These are phyloP conservation scores for Micropoecilia bifurca DNA, from an alignment of 2,797 vertebrate genomes.

Conservation along the genomic window DNA sequence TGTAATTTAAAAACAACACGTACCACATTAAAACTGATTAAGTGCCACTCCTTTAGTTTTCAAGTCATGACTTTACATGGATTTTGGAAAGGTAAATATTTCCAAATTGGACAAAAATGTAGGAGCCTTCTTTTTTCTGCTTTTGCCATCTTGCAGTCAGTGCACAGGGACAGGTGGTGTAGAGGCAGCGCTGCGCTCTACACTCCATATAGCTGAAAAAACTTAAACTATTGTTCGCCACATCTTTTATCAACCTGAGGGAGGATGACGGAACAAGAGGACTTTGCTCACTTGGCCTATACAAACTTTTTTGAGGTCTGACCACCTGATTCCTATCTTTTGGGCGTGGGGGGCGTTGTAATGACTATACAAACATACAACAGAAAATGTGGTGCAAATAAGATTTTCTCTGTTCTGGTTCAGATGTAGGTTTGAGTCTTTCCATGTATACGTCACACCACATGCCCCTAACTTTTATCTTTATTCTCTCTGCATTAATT, in stretches of 20 bases:
- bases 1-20: not conserved
- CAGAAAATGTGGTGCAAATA: not conserved
- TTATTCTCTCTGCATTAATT: not conserved
- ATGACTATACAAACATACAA: not conserved
- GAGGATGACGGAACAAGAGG: not conserved
- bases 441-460: not conserved
- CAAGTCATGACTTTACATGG: not conserved
- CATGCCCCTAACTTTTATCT: not conserved
- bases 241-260: not conserved
- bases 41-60: not conserved
- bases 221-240: not conserved
- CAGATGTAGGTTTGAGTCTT: not conserved
- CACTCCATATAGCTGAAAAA: not conserved
- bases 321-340: not conserved
- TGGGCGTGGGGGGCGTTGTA: too few species aligned
- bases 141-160: not conserved
- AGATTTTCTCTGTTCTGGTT: not conserved
- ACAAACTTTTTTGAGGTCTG: not conserved
- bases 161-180: not conserved
- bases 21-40: not conserved
- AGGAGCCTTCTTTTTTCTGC: not conserved
- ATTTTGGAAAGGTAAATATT: not conserved
- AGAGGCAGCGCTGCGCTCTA: not conserved
- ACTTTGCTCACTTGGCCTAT: not conserved
- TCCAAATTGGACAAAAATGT: not conserved